A percentile compares a stretch with the other conserved stretches of the same genome.
phyloP scores from a whole-genome alignment of 2,888 invertebrate species.

The Marasmarcha lunaedactyla region DNA sequence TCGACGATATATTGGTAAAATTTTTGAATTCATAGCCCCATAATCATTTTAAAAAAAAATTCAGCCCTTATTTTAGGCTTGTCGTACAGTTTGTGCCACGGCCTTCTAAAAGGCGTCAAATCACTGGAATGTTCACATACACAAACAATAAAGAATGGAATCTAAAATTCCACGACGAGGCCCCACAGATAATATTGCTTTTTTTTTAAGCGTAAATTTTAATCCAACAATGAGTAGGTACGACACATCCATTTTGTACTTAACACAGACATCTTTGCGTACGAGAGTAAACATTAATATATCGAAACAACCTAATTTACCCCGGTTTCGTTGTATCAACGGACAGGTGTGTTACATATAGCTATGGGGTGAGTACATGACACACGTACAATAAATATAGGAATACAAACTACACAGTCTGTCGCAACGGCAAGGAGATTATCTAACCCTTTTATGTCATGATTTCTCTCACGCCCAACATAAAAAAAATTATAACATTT shows the following conservation, averaged over 20 bases:
- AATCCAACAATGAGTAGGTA: constrained; percentile 48
- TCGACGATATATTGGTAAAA: constrained; percentile 21
- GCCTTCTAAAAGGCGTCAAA: constrained; percentile 7
- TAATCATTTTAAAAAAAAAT: constrained; percentile 9
- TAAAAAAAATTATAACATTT: too few species aligned
- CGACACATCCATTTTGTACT: constrained; percentile 59
- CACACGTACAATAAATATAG: constrained; percentile 42
- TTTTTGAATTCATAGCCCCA: constrained; percentile 15
- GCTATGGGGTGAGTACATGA: constrained; percentile 45
- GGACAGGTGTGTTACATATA: constrained; percentile 44
- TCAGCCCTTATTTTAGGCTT: constrained; percentile 2
- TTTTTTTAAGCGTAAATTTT: constrained; percentile 43
- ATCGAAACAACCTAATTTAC: constrained; percentile 58
- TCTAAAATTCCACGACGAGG: constrained; percentile 36
- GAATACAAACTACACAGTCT: constrained; percentile 54
- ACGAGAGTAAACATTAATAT: constrained; percentile 33
- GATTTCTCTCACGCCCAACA: too few species aligned
- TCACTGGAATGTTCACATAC: constrained; percentile 56
- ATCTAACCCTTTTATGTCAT: not conserved
- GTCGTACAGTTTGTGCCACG: not conserved
- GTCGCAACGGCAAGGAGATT: constrained; percentile 35
- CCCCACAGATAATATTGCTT: constrained; percentile 47
- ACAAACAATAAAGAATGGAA: constrained; percentile 16
- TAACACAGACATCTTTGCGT: constrained; percentile 47
- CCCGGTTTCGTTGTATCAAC: constrained; percentile 61